Evolutionary conservation across 1,140 invertebrate species (phyloP).

Genomic region (Venturia canescens): DNA sequence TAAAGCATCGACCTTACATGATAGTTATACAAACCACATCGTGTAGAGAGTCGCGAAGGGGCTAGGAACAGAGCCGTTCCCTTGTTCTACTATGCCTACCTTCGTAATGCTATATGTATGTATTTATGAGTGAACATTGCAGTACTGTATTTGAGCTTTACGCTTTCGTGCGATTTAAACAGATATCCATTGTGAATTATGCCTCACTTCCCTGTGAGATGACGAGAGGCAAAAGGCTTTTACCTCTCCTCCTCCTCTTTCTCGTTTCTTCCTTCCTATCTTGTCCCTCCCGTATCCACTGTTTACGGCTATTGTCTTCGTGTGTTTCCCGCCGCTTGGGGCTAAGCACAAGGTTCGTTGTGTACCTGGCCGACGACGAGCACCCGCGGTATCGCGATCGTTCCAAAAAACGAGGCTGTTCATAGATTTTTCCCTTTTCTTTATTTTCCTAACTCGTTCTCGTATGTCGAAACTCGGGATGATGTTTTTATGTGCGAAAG

Average conservation of each 20-base stretch:
- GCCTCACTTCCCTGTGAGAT: constrained; percentile 49
- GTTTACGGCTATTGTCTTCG: constrained; percentile 54
- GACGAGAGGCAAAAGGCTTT: constrained; percentile 36
- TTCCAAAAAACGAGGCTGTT: constrained; percentile 32
- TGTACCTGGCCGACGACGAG: not conserved
- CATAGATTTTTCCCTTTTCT: constrained; percentile 5
- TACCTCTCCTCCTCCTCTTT: not conserved
- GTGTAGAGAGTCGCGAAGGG: not conserved
- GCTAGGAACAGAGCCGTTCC: not conserved
- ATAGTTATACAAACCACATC: constrained; percentile 38
- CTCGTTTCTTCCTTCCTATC: constrained; percentile 22
- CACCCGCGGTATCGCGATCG: constrained; percentile 43
- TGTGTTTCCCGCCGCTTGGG: constrained; percentile 41
- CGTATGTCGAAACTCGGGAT: not conserved
- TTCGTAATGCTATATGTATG: constrained; percentile 17
- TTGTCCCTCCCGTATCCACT: constrained; percentile 44
- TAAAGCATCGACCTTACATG: constrained; percentile 35
- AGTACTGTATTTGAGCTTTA: constrained; percentile 47
- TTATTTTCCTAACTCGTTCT: not conserved
- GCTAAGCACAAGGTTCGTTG: constrained; percentile 32
- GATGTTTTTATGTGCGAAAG: too few relatives aligned
- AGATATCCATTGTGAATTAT: constrained; percentile 56
- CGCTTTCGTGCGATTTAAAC: constrained; percentile 55
- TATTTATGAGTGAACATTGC: constrained; percentile 31
- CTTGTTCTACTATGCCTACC: constrained; percentile 4